Base-by-base conservation (phyloP, 1,140 invertebrate species). In the Drosophila arawakana region DNA sequence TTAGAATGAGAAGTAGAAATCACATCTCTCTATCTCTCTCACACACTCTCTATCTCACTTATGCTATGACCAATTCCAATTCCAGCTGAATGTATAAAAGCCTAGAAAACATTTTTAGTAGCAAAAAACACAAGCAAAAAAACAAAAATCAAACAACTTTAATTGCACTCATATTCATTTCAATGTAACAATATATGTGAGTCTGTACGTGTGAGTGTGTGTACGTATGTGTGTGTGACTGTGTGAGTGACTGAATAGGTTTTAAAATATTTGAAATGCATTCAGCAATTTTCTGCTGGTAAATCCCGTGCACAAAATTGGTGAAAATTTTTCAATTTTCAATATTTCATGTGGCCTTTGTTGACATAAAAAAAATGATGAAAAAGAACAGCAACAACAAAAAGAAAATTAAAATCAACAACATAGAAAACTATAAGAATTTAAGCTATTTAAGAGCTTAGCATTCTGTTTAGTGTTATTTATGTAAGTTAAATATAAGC, bases 261-360 rank as follows among this genome's bases (percentile, higher is more conserved):
- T 81, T 66, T 58, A 47, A 30, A 30, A 30, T 30, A 30, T 46
- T 66, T 13, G 13, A 55, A 62, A 62, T 41, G 54, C 44, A 58
- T 58, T 35, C 50, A n/a, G 50, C 50, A 52, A 59, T 50, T 59
- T 30, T 34, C 47, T 47, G 62, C 70, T 39, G 15, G 35, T 60
- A 47, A 46, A 35, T 62, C 35, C 35, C 61, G 57, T 49, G 72
- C 65, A 54, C 59, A 55, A 54, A 46, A 60, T 75, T 76, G 55
- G 63, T 65, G 76, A 65, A 83, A 86, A 82, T 78, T 83, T 78
- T 80, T 77, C 43, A 59, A 76, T 80, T 88, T 88, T 86, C 80
- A 75, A 83, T 80, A 83, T 80, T 86, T 86, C 83, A 83, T 83
- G 83, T 88, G 83, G 83, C 83, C 83, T 86, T 86, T 78, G 83